Percentiles rank a stretch among this genome's conserved stretches.
Evolutionary conservation across 2,888 invertebrate species (phyloP).

Genomic region (Brenthis daphne): DNA sequence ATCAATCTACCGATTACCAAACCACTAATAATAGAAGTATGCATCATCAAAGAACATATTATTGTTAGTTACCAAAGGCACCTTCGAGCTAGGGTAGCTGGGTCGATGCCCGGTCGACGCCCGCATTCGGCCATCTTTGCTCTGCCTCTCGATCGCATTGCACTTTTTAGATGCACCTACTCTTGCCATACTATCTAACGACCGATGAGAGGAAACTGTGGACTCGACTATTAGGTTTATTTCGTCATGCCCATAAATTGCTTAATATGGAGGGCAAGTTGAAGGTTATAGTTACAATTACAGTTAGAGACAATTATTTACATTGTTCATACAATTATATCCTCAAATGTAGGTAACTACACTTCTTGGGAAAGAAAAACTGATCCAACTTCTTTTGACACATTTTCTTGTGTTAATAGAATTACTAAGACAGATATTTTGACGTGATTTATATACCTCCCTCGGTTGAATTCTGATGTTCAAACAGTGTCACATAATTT

Average conservation of each 20-base stretch:
- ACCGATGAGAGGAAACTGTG: slow-evolving; percentile 50
- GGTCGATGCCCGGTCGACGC: slow-evolving; percentile 77
- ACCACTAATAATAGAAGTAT: slow-evolving; percentile 7
- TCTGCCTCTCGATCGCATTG: slow-evolving; percentile 73
- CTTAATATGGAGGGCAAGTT: too few relatives aligned
- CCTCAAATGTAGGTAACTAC: too few relatives aligned
- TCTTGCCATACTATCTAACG: slow-evolving; percentile 78
- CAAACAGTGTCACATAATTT: too few relatives aligned
- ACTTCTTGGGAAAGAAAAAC: too few relatives aligned
- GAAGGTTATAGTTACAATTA: too few relatives aligned
- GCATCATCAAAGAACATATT: not conserved
- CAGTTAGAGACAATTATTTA: too few relatives aligned
- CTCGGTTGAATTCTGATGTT: too few relatives aligned
- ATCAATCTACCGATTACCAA: not conserved
- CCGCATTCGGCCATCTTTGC: slow-evolving; percentile 68
- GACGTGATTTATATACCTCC: too few relatives aligned
- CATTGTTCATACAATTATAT: too few relatives aligned
- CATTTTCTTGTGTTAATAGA: too few relatives aligned
- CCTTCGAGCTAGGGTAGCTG: slow-evolving; percentile 35
- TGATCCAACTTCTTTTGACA: too few relatives aligned
- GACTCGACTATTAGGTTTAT: slow-evolving; percentile 44
- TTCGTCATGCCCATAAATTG: not conserved
- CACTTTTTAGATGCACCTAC: slow-evolving; percentile 82
- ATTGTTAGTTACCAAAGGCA: slow-evolving; percentile 29
- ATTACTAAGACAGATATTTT: too few relatives aligned